These are phyloP conservation scores for Dromius quadrimaculatus DNA, from an alignment of 2,888 invertebrate species.

Conservation along the genomic window DNA sequence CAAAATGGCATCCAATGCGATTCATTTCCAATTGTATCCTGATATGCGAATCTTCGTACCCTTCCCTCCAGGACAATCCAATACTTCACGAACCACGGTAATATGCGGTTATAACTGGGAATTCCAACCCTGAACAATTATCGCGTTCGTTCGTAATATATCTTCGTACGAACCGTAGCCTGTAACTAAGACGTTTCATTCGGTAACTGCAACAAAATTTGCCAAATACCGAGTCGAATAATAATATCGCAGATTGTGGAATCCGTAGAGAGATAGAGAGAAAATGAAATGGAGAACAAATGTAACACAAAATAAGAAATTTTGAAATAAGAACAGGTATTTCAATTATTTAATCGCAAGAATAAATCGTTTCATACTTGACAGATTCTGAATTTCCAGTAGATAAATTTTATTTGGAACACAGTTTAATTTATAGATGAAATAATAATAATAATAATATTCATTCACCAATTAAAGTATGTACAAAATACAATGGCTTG, in stretches of 20 bases:
- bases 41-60: not conserved
- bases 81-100: conserved; percentile 21
- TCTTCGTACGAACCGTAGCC: conserved; percentile 32
- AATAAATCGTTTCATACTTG: not conserved
- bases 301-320: not conserved
- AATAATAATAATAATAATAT: not conserved
- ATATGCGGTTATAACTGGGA: conserved; percentile 30
- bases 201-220: conserved; percentile 55
- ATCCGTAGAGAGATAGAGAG: conserved; percentile 1
- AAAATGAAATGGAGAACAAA: not conserved
- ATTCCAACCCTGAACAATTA: conserved; percentile 42
- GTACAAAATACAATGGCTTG: too few relatives aligned
- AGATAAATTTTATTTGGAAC: not conserved
- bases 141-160: conserved; percentile 35
- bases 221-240: conserved; percentile 59
- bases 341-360: conserved; percentile 37
- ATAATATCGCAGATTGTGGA: conserved; percentile 57
- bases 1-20: conserved; percentile 18
- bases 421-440: not conserved
- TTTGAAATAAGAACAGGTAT: conserved; percentile 31
- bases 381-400: not conserved
- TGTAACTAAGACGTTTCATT: conserved; percentile 50
- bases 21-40: conserved; percentile 36
- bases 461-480: too few relatives aligned
- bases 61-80: conserved; percentile 4